Conservation (phyloP, 2,113 vertebrate species). For the Thunnus thynnus region DNA sequence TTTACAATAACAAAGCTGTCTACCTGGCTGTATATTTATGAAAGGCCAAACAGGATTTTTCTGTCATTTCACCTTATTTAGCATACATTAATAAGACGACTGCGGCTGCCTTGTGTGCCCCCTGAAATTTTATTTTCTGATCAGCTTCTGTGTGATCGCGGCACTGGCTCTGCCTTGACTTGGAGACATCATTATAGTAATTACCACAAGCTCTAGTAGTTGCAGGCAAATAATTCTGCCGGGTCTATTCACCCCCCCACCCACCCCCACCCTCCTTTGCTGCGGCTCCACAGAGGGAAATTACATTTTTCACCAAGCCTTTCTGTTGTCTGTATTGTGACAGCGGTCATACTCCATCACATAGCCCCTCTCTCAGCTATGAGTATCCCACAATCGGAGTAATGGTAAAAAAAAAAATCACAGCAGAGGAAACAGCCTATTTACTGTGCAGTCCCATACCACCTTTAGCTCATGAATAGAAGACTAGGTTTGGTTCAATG, state of each 20-base stretch:
- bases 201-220: constrained; percentile 83
- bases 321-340: constrained; percentile 78
- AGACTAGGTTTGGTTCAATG: constrained; percentile 57
- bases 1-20: constrained; percentile 22
- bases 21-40: constrained; percentile 23
- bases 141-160: constrained; percentile 75
- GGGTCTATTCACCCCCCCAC: constrained; percentile 57
- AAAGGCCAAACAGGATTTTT: constrained; percentile 13
- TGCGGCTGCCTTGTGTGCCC: constrained; percentile 69
- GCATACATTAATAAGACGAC: constrained; percentile 72
- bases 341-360: constrained; percentile 79
- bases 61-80: constrained; percentile 57
- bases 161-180: constrained; percentile 73
- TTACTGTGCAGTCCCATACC: constrained; percentile 43
- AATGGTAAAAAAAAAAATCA: constrained; percentile 71
- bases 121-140: constrained; percentile 73
- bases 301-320: constrained; percentile 80
- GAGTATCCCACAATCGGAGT: constrained; percentile 79
- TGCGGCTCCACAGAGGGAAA: constrained; percentile 70
- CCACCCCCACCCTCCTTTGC: constrained; percentile 51
- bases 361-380: constrained; percentile 72
- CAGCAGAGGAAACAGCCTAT: constrained; percentile 55
- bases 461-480: constrained; percentile 69
- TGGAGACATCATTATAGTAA: constrained; percentile 85
- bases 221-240: constrained; percentile 82